A percentile compares a stretch with the other conserved stretches of the same genome.
phyloP scores from a whole-genome alignment of 2,113 vertebrate species.

The Hydrochoerus hydrochaeris region DNA sequence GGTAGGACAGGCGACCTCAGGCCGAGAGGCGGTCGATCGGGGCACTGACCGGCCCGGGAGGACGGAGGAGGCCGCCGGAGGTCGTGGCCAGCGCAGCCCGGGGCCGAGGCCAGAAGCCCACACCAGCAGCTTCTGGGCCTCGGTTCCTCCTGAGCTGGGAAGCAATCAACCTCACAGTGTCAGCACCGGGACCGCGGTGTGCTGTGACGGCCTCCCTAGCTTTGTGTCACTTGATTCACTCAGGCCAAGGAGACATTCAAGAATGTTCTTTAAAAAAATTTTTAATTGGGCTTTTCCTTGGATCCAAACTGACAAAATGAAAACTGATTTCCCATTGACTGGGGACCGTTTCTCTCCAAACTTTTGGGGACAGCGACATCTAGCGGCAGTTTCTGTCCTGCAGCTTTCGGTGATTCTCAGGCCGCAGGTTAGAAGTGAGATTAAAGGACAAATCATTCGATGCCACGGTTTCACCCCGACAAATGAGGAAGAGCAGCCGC shows the following conservation, averaged over 20 bases:
- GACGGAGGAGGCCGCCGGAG: background rate
- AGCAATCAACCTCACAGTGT: background rate
- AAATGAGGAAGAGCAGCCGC: background rate
- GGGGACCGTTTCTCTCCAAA: slow-evolving; percentile 10
- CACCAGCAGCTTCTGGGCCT: background rate
- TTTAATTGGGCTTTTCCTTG: background rate
- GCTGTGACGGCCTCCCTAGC: background rate
- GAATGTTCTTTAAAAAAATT: background rate
- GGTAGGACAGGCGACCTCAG: background rate
- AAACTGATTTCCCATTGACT: background rate
- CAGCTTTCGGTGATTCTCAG: background rate
- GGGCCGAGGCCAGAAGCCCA: background rate
- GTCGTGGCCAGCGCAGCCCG: background rate
- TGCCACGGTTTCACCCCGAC: background rate
- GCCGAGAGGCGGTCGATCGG: background rate
- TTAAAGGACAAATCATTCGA: background rate
- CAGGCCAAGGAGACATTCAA: background rate
- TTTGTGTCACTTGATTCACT: slow-evolving; percentile 37
- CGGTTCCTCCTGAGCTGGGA: background rate
- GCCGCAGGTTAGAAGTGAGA: background rate
- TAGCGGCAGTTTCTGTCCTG: slow-evolving; percentile 73
- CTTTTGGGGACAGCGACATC: slow-evolving; percentile 83
- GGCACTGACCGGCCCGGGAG: background rate
- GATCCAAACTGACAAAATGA: background rate
- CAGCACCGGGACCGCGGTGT: background rate